Evolutionary conservation across 37 sponge, comb jelly and placozoan species (phyloP).

Genomic region (Aphrocallistes beatrix): DNA sequence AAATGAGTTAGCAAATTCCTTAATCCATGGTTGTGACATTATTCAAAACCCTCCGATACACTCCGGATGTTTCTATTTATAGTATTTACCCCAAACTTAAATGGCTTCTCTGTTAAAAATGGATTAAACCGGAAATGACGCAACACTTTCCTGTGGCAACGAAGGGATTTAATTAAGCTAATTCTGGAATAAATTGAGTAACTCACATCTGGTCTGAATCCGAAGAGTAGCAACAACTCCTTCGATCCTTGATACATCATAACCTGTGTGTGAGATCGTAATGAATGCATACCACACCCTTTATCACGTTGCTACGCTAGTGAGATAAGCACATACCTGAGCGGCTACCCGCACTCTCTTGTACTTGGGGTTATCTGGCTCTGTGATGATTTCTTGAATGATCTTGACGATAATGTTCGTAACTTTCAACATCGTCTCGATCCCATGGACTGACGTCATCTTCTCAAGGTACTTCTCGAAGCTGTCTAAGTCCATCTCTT

Average conservation of each 20-base stretch:
- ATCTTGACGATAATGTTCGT: conserved; percentile 41
- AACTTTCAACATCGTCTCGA: not conserved
- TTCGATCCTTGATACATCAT: conserved; percentile 15
- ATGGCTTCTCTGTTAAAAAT: too few relatives aligned
- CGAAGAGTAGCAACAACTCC: not conserved
- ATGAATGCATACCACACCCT: conserved; percentile 13
- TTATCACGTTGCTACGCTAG: not conserved
- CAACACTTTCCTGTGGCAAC: too few relatives aligned
- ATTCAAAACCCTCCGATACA: too few relatives aligned
- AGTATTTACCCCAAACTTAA: too few relatives aligned
- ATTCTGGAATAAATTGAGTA: not conserved
- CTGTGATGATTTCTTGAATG: conserved; percentile 54
- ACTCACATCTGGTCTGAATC: conserved; percentile 18
- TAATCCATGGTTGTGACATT: too few relatives aligned
- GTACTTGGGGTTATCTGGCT: conserved; percentile 45
- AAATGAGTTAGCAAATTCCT: too few relatives aligned
- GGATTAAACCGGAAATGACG: too few relatives aligned
- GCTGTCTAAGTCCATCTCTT: too few relatives aligned
- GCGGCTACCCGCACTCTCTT: conserved; percentile 38
- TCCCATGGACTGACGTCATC: not conserved
- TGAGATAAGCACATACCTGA: conserved; percentile 31
- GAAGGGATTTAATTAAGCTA: too few relatives aligned
- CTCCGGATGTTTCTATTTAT: too few relatives aligned
- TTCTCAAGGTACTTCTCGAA: not conserved
- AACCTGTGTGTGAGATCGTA: not conserved